A percentile compares a stretch with the other conserved stretches of the same genome.
phyloP scores from a whole-genome alignment of 2,797 vertebrate genomes.

The Halcyon chelicuti region DNA sequence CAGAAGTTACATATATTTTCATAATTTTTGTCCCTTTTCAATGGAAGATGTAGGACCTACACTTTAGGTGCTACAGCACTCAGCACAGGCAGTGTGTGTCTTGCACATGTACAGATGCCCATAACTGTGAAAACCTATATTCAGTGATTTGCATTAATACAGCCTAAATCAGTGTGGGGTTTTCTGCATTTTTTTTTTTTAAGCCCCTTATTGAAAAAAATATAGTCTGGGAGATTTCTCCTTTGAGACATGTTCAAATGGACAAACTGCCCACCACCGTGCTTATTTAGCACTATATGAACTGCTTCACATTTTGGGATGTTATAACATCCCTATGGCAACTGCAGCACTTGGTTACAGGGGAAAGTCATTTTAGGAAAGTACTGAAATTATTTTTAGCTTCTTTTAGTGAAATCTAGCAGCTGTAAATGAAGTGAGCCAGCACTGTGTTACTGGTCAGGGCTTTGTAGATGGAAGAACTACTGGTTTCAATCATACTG shows the following conservation, averaged over 20 bases:
- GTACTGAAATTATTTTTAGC: conserved; percentile 70
- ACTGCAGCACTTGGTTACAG: conserved; percentile 60
- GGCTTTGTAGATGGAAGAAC: background rate
- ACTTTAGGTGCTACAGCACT: background rate
- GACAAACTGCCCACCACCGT: background rate
- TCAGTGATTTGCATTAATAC: background rate
- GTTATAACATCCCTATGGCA: conserved; percentile 65
- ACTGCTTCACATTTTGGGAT: conserved; percentile 33
- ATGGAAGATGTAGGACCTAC: background rate
- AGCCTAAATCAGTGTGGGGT: background rate
- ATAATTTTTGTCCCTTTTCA: background rate
- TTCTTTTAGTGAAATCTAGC: conserved; percentile 62
- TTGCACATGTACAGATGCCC: background rate
- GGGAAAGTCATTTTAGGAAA: conserved; percentile 66
- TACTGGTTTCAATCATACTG: background rate
- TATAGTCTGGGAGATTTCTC: background rate
- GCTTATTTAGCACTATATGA: conserved; percentile 41
- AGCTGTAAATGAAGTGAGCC: conserved; percentile 55
- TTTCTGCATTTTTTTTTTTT: background rate
- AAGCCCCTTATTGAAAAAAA: background rate
- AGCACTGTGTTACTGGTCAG: background rate
- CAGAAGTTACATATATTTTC: background rate
- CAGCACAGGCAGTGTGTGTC: background rate
- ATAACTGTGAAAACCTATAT: background rate
- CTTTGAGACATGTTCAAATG: background rate